Conservation (phyloP, 2,797 vertebrate genomes). For the Taenioides sp. region DNA sequence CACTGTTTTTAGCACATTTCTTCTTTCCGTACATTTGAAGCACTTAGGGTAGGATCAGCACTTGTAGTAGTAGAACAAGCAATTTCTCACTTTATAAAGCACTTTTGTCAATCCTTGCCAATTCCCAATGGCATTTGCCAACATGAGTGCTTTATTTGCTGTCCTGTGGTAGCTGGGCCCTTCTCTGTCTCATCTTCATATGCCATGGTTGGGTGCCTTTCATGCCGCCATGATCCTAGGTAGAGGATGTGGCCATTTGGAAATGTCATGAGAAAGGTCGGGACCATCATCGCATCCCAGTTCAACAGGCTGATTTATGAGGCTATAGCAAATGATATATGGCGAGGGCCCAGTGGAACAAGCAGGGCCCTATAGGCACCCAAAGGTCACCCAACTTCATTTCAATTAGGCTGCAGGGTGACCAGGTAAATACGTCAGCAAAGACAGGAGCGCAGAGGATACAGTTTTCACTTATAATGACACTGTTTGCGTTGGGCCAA, state of each 20-base stretch:
- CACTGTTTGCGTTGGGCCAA: conserved; percentile 52
- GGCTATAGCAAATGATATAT: conserved; percentile 63
- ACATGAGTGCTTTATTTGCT: conserved; percentile 35
- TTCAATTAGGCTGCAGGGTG: conserved; percentile 70
- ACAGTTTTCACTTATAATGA: conserved; percentile 54
- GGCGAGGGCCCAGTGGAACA: conserved; percentile 50
- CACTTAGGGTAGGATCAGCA: neutral
- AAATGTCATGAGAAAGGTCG: conserved; percentile 79
- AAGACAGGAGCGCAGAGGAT: conserved; percentile 33
- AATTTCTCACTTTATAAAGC: conserved; percentile 13
- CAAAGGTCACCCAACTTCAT: conserved; percentile 78
- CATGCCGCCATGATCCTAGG: conserved; percentile 63
- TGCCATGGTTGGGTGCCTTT: conserved; percentile 56
- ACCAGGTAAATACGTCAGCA: conserved; percentile 52
- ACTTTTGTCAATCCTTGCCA: conserved; percentile 35
- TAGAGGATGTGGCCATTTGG: conserved; percentile 67
- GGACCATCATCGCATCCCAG: conserved; percentile 62
- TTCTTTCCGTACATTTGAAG: neutral
- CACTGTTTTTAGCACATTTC: neutral
- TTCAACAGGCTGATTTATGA: conserved; percentile 76
- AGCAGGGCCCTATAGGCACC: conserved; percentile 53
- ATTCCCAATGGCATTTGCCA: conserved; percentile 23
- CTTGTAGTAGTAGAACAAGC: neutral
- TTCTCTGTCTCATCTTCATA: conserved; percentile 54
- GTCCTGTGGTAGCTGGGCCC: conserved; percentile 10